Conservation (phyloP, 2,888 invertebrate genomes). For the Dynastes hyllus region DNA sequence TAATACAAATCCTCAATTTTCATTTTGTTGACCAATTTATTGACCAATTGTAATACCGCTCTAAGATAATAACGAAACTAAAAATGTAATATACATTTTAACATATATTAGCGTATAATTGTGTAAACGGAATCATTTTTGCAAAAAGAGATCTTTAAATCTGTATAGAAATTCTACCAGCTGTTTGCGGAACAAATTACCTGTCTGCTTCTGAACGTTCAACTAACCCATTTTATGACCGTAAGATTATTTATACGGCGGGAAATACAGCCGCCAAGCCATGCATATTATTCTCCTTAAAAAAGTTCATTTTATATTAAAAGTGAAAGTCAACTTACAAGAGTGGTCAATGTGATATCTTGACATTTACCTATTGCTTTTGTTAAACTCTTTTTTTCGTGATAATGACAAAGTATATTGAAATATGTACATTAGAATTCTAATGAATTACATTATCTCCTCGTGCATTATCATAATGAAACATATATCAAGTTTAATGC, state of each 20-base stretch:
- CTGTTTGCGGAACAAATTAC: too few relatives aligned
- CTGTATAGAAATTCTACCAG: too few relatives aligned
- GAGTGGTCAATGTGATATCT: conserved; percentile 33
- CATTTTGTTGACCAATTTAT: not conserved
- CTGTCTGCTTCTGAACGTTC: too few relatives aligned
- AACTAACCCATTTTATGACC: not conserved
- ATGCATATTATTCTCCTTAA: conserved; percentile 18
- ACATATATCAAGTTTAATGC: not conserved
- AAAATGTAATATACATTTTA: too few relatives aligned
- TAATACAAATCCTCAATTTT: too few relatives aligned
- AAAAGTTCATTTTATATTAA: conserved; percentile 16
- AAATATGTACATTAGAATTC: not conserved
- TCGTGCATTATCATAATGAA: not conserved
- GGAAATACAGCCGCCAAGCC: not conserved
- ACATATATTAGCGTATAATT: too few relatives aligned
- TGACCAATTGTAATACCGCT: not conserved
- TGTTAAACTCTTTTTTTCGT: not conserved
- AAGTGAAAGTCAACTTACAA: conserved; percentile 27
- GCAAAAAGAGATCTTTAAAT: too few relatives aligned
- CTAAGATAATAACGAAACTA: too few relatives aligned
- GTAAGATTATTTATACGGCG: not conserved
- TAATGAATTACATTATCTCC: not conserved
- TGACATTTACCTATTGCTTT: conserved; percentile 17
- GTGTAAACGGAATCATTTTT: too few relatives aligned
- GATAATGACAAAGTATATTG: not conserved